Percentiles rank a stretch among this genome's conserved stretches.
phyloP scores from a whole-genome alignment of 2,797 vertebrate genomes.

The Trematomus bernacchii region DNA sequence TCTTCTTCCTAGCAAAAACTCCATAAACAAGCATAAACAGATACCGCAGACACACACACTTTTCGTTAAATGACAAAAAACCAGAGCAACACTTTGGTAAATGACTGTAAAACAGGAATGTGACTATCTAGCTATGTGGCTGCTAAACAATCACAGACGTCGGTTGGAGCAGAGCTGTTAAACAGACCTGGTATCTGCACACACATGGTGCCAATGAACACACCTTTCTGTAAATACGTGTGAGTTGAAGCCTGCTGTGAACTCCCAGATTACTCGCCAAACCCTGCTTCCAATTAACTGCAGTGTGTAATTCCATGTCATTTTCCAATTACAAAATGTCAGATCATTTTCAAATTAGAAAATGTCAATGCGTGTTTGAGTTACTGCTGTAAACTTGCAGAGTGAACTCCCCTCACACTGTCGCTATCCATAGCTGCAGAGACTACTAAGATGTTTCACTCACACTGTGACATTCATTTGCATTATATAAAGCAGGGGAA shows the following conservation, averaged over 20 bases:
- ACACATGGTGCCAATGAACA: conserved; percentile 63
- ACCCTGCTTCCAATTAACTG: conserved; percentile 56
- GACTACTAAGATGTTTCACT: not conserved
- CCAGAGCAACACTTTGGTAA: conserved; percentile 68
- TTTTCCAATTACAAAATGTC: conserved; percentile 46
- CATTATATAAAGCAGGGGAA: conserved; percentile 5
- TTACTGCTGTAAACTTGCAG: conserved; percentile 32
- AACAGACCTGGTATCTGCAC: conserved; percentile 62
- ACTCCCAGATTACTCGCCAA: conserved; percentile 49
- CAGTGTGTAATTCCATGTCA: conserved; percentile 49
- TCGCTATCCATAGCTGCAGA: conserved; percentile 1
- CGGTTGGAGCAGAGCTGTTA: conserved; percentile 56
- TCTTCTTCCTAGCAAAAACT: conserved; percentile 31
- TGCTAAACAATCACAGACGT: conserved; percentile 62
- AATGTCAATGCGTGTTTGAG: conserved; percentile 43
- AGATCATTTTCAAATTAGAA: conserved; percentile 44
- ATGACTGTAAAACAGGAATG: conserved; percentile 72
- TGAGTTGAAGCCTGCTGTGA: conserved; percentile 37
- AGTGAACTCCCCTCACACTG: conserved; percentile 8
- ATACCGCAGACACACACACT: conserved; percentile 56
- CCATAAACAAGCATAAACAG: conserved; percentile 59
- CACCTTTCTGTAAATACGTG: conserved; percentile 57
- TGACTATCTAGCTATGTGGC: conserved; percentile 65
- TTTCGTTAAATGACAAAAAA: conserved; percentile 58
- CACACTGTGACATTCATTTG: not conserved